Evolutionary conservation across 1,140 invertebrate genomes (phyloP), one percentile per base, ranked within the genome.

Genomic region (Calosoma granatense): DNA sequence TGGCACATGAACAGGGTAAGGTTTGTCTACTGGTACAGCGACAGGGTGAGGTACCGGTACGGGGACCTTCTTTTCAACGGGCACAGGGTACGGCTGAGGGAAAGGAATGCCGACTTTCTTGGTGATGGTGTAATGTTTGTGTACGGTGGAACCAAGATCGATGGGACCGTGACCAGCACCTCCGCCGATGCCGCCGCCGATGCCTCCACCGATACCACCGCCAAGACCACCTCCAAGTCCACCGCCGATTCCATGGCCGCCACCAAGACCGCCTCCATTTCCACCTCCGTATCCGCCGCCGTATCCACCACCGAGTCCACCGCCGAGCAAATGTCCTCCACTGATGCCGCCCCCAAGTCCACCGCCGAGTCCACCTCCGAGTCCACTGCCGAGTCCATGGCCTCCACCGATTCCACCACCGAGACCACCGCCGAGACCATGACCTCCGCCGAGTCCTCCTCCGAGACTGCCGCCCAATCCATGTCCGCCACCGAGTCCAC

Each of bases 1-100:
- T 20, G 69, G 74, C 51, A 74, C 78, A 62, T 73, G 76, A 56
- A 74, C 81, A 59, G 76, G 79, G 64, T 72, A 79, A 43, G 73
- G 80, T 39, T 74, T 72, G 58, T 81, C 78, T 17, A 69, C 62
- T 21, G 61, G 66, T 11, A 61, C 59, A 56, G 51, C 68, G 54
- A 74, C 76, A 59, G 60, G 60, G 0, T 64, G 60, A 63, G 17
- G 61, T 59, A 17, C 60, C 20, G 66, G 62, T 0, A 69, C 61
- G 0, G 67, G 61, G 0, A 66, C 62, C 0, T 65, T 59, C 51
- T 57, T 63, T 20, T 63, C 64, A 0, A 67, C 66, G 6, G 65
- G 65, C 0, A 63, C 63, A 0, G 63, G 63, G 2, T 65, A 64
- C 1, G 66, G 64, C 1, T 61, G 59, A 0, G 62, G 68, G 23